These are phyloP conservation scores for Pachyrhynchus sulphureomaculatus DNA, from an alignment of 1,140 invertebrate genomes.

Conservation along the genomic window DNA sequence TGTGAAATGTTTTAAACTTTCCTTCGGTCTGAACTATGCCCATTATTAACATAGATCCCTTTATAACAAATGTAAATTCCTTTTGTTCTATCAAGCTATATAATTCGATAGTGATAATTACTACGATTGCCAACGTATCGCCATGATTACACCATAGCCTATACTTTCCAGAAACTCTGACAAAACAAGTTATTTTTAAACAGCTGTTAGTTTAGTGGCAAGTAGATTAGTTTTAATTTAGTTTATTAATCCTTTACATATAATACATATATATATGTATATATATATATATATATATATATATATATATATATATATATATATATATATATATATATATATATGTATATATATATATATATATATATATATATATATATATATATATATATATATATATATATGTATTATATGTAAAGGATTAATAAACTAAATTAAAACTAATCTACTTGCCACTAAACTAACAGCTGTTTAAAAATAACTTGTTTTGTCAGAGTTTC, in stretches of 20 bases:
- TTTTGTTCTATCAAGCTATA: slow-evolving; percentile 15
- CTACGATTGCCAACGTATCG: slow-evolving; percentile 26
- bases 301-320: too few relatives aligned
- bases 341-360: too few relatives aligned
- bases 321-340: too few relatives aligned
- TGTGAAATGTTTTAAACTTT: too few relatives aligned
- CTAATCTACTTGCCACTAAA: neutral
- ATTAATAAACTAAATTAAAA: slow-evolving; percentile 10
- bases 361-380: too few relatives aligned
- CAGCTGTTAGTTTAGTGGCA: slow-evolving; percentile 15
- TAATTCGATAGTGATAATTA: slow-evolving; percentile 9
- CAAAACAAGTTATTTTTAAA: slow-evolving; percentile 17
- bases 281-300: too few relatives aligned
- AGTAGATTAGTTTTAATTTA: slow-evolving; percentile 1
- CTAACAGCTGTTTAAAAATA: slow-evolving; percentile 18
- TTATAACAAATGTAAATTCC: slow-evolving; percentile 31
- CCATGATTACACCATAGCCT: slow-evolving; percentile 11
- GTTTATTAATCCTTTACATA: neutral
- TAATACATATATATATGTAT: slow-evolving; percentile 8
- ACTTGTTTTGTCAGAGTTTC: slow-evolving; percentile 10
- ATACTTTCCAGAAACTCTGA: neutral
- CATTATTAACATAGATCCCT: slow-evolving; percentile 29
- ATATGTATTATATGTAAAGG: slow-evolving; percentile 3
- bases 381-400: too few relatives aligned
- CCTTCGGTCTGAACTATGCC: slow-evolving; percentile 20